Base-by-base conservation (phyloP, 1,140 invertebrate genomes). In the Drosophila trapezifrons region DNA sequence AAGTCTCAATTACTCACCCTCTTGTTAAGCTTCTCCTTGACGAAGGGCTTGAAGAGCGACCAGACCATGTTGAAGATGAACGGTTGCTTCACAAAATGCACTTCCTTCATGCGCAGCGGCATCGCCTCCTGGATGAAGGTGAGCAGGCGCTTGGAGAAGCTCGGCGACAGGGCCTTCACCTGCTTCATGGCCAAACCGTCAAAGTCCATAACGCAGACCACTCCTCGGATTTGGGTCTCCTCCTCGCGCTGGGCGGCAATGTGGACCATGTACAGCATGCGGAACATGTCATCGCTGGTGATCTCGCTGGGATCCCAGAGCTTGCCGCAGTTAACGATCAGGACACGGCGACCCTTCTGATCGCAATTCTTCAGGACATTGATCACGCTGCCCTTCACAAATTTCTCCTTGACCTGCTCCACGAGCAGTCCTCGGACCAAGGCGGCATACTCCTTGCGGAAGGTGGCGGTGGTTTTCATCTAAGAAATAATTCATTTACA, bases 71-170 rank as follows among this genome's bases (percentile, higher is more conserved):
- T 97, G 92, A 98, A 98, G 47, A 98, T 93, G 92, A 96, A 96
- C 0, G 97, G 97, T 82, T 98, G 95, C 87, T 97, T 98, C 0
- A 98, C 95, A 80, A 98, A 96, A 92, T 98, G 97, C 12, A 98
- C 96, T 91, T 97, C 96, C 91, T 97, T 97, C 78, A 98, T 94
- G 66, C 97, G 94, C 15, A 97, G 93, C 25, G 97, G 97, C 95
- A 98, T 97, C 3, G 97, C 97, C 70, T 98, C 96, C 91, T 97
- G 96, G 62, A 97, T 96, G 91, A 97, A 97, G 17, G 93, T 94
- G 45, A 97, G 93, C 20, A 97, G 93, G 63, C 95, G 94, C 92
- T 95, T 95, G 22, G 95, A 96, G 89, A 96, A 97, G 1, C 94
- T 91, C 20, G 95, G 96, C 2, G 95, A 94, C n/a, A 97, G 91